Evolutionary conservation across 1,140 invertebrate species (phyloP), one percentile per base, ranked within the genome.

Genomic region (Pomacea maculata): DNA sequence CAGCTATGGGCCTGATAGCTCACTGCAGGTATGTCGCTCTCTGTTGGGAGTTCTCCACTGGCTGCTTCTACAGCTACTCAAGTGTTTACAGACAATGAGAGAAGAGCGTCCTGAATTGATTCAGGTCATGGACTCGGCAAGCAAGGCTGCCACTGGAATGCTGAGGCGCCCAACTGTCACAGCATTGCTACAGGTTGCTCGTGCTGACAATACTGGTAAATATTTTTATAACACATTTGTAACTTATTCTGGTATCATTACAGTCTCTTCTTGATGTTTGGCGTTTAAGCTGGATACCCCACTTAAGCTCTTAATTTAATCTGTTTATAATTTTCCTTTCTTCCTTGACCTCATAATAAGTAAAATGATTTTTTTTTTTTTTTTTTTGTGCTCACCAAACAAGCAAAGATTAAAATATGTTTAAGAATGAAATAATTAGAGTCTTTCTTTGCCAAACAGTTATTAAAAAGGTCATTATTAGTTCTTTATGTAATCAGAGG

Each of bases 141-240:
- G 88, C 84, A 86, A 89, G 29, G 86, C 91, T 9, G 82, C 92
- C 8, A 86, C 86, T 63, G 89, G 86, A 71, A 89, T 92, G 64
- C 85, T 89, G 55, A 86, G 86, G 34, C 87, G 91, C 14, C 83
- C 87, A 14, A 91, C 92, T 73, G 84, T 92, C 2, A 87, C 88
- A 71, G 87, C 91, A 68, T 83, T 93, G 55, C 77, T 93, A 63
- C 91, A 91, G 83, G 88, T 93, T 68, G 92, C 91, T 2, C 90
- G 88, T 82, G 83, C 88, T 61, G 92, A 92, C 81, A 91, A 91
- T 82, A 81, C 85, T 73, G 87, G 89, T 88, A 86, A 65, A 77
- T 82, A n/a, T n/a, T n/a, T n/a, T 61, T 61, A 61, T 14, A 61
- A 11, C 21, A 25, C 68, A 70, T 45, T 70, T 29, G 12, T 29